phyloP scores from a whole-genome alignment of 92 coral and sea anemone genomes.

The Paragorgia papillata region DNA sequence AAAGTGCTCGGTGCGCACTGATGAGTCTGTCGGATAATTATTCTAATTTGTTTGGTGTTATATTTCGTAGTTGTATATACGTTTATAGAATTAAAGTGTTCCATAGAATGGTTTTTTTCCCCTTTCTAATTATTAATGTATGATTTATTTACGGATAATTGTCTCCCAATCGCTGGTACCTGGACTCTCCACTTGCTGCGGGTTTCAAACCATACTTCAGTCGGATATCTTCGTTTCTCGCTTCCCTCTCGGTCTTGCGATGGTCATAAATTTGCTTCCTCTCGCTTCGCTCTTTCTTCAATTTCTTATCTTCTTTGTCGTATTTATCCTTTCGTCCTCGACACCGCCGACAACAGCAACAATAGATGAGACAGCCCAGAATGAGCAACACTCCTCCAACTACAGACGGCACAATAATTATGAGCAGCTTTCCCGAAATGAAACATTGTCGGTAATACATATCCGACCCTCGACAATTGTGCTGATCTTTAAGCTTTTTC shows the following conservation, averaged over 20 bases:
- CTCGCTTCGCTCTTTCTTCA: conserved; percentile 84
- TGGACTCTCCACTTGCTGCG: conserved; percentile 62
- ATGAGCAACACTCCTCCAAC: conserved; percentile 75
- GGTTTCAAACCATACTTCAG: conserved; percentile 93
- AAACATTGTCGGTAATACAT: conserved; percentile 87
- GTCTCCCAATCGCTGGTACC: conserved; percentile 82
- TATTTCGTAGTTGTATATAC: too few relatives aligned
- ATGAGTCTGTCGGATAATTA: too few relatives aligned
- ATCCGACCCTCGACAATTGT: conserved; percentile 74
- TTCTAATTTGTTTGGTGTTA: too few relatives aligned
- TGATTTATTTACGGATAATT: conserved; percentile 12
- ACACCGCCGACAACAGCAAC: conserved; percentile 88
- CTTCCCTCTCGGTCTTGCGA: conserved; percentile 80
- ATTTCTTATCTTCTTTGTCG: conserved; percentile 84
- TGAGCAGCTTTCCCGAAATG: conserved; percentile 74
- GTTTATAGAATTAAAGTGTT: too few relatives aligned
- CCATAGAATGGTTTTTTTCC: too few relatives aligned
- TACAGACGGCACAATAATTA: conserved; percentile 76
- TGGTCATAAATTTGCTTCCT: conserved; percentile 84
- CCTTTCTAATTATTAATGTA: too few relatives aligned
- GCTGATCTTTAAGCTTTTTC: conserved; percentile 73
- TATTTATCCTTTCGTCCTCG: conserved; percentile 75
- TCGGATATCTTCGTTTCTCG: conserved; percentile 81
- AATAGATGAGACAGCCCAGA: conserved; percentile 88
- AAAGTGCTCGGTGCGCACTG: too few relatives aligned